These are phyloP conservation scores for Peromyscus leucopus DNA, from an alignment of 2,113 vertebrate genomes.

Conservation along the genomic window DNA sequence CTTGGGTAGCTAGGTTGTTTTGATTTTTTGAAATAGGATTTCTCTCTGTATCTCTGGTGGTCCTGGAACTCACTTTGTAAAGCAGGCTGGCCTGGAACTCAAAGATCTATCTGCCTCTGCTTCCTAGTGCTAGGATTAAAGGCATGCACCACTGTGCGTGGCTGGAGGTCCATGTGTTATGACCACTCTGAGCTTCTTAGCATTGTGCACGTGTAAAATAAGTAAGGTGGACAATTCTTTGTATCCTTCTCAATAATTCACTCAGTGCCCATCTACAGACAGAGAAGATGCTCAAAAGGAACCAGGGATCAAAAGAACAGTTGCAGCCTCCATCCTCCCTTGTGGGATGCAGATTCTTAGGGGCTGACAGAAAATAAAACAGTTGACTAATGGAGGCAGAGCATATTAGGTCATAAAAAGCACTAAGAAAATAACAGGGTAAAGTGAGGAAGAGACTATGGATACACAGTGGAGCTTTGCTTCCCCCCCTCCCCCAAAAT, in stretches of 20 bases:
- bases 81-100: background rate
- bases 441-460: background rate
- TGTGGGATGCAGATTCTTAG: background rate
- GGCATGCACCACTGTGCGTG: rapidly evolving
- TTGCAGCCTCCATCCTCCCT: background rate
- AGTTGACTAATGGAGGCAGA: background rate
- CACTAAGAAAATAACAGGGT: background rate
- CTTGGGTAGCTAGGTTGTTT: background rate
- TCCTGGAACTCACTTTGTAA: background rate
- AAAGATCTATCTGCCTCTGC: background rate
- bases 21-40: background rate
- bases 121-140: background rate
- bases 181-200: background rate
- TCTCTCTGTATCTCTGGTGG: background rate
- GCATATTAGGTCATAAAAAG: no score
- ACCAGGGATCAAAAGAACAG: background rate
- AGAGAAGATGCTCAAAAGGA: no score
- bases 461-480: background rate
- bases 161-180: background rate
- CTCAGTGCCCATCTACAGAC: background rate
- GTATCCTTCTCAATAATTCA: background rate
- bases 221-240: background rate
- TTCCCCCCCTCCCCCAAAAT: no score
- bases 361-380: background rate
- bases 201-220: background rate